Percentiles rank a stretch among this genome's conserved stretches.
Evolutionary conservation across 2,113 vertebrate genomes (phyloP).

Genomic region (Symphodus melops): DNA sequence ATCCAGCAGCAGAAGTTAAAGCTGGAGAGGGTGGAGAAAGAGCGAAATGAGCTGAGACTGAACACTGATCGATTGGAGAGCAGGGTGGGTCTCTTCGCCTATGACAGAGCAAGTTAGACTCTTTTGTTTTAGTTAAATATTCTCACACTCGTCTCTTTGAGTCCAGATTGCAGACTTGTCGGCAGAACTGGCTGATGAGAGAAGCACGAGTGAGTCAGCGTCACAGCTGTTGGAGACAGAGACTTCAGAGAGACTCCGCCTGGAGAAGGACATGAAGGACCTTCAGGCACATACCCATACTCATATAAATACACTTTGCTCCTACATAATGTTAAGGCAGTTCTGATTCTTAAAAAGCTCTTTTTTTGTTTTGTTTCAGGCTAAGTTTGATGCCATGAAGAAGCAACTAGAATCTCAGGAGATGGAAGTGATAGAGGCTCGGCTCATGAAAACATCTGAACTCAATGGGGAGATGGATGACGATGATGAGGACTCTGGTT

Average conservation of each 20-base stretch:
- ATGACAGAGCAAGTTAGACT: slow-evolving; percentile 45
- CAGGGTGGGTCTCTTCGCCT: slow-evolving; percentile 83
- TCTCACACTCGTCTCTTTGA: slow-evolving; percentile 35
- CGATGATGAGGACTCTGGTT: slow-evolving; percentile 86
- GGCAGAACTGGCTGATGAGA: slow-evolving; percentile 94
- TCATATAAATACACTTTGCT: slow-evolving; percentile 1
- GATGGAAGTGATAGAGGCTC: slow-evolving; percentile 96
- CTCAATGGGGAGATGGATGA: slow-evolving; percentile 92
- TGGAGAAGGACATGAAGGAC: slow-evolving; percentile 96
- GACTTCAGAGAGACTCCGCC: slow-evolving; percentile 90
- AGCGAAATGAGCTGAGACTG: slow-evolving; percentile 93
- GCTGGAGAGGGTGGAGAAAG: slow-evolving; percentile 95
- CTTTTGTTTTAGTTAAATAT: slow-evolving; percentile 22
- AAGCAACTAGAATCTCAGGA: slow-evolving; percentile 95
- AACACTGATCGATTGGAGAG: slow-evolving; percentile 94
- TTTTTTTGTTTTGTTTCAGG: slow-evolving; percentile 73
- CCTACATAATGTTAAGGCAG: no score
- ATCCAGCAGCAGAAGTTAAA: slow-evolving; percentile 92
- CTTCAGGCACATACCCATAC: slow-evolving; percentile 85
- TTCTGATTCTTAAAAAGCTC: background rate
- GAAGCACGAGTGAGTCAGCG: slow-evolving; percentile 94
- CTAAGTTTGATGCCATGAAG: slow-evolving; percentile 90
- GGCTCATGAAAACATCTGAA: slow-evolving; percentile 91
- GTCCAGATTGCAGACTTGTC: slow-evolving; percentile 92
- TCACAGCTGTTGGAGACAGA: slow-evolving; percentile 95